phyloP scores from a whole-genome alignment of 2,888 invertebrate genomes.

The Sminthurinus aureus region DNA sequence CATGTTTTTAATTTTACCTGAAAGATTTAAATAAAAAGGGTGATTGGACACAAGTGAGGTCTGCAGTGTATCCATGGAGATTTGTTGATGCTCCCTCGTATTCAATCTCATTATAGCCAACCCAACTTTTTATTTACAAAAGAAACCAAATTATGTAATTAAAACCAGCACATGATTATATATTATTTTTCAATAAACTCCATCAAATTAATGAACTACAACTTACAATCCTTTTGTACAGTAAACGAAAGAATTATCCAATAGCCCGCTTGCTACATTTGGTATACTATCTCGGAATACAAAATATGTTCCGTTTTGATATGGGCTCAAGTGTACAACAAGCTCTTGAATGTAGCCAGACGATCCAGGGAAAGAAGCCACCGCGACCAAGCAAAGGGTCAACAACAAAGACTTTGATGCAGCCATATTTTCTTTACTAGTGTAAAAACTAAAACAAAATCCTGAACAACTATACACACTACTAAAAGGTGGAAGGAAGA shows the following conservation, averaged over 20 bases:
- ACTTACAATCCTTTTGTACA: neutral
- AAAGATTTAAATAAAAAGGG: neutral
- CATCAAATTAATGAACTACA: too few relatives aligned
- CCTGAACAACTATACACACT: too few relatives aligned
- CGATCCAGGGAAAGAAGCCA: neutral
- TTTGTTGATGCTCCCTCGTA: neutral
- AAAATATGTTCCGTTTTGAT: neutral
- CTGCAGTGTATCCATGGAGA: neutral
- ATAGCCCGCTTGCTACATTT: neutral
- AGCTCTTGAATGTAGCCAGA: neutral
- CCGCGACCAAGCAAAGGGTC: neutral
- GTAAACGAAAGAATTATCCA: neutral
- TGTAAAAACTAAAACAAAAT: too few relatives aligned
- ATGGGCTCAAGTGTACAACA: neutral
- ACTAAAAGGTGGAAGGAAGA: too few relatives aligned
- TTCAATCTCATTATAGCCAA: neutral
- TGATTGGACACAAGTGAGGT: neutral
- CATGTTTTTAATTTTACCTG: neutral
- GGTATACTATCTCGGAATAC: neutral
- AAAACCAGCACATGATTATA: too few relatives aligned
- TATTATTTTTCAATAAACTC: too few relatives aligned
- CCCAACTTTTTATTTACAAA: neutral
- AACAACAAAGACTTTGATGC: neutral
- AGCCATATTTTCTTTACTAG: too few relatives aligned
- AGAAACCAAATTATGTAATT: too few relatives aligned